Base-by-base conservation (phyloP, 2,797 vertebrate species). In the Rhynchotus rufescens region DNA sequence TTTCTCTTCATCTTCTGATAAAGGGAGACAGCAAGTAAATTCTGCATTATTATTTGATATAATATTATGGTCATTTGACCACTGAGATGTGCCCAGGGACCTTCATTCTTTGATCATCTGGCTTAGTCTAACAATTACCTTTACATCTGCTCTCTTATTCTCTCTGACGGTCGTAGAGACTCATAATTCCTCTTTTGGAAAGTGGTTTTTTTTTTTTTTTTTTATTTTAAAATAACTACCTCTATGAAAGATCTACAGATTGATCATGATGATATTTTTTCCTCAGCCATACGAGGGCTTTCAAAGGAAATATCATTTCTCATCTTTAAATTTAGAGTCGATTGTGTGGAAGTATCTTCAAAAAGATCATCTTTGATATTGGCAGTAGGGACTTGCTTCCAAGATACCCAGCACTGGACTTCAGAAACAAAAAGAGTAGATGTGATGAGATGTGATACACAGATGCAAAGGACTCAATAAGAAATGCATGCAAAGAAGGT, bases 281-380 rank as follows among this genome's bases (percentile, higher is more conserved):
- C n/a, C 22, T n/a, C 30, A 23, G 59, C 30, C 60, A 0, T n/a
- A 42, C 9, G 32, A 23, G 6, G 15, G 8, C 38, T 92, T 61
- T 94, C 49, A 67, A 68, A 84, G 40, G 40, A 91, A 88, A 68
- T 67, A 32, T 51, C 17, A 15, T 51, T 86, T 69, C 25, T 80
- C 8, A 30, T 54, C 17, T 7, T 68, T 54, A 92, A 82, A 52
- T 5, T 59, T 34, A 32, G 14, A 77, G 12, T 45, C 80, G n/a
- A 86, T 30, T 45, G 10, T 45, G 32, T 62, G 79, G 54, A 88
- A 91, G 51, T 65, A 38, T 17, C 25, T 82, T 72, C 51, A 25
- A 79, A 61, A 62, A 67, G 3, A 54, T 34, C 9, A 45, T 42
- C 10, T 78, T 34, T 86, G 44, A 52, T 45, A 62, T 13, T 22